A percentile compares a stretch with the other conserved stretches of the same genome.
Evolutionary conservation across 2,888 invertebrate genomes (phyloP).

Genomic region (Acleris sparsana): DNA sequence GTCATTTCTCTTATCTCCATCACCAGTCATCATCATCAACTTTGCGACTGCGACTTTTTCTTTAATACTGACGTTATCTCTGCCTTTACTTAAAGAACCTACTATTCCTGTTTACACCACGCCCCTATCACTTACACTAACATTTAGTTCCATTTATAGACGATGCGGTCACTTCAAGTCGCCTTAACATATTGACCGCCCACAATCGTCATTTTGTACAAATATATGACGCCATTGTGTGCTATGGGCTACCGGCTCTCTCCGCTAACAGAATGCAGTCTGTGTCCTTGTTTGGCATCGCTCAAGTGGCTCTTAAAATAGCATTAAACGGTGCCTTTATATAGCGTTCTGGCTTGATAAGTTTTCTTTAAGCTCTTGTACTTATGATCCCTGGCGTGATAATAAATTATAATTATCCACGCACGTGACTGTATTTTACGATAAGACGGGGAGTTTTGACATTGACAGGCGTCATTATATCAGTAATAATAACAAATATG

Average conservation of each 20-base stretch:
- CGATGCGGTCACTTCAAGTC: conserved; percentile 17
- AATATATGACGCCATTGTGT: too few species aligned
- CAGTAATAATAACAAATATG: too few species aligned
- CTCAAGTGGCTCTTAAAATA: conserved; percentile 27
- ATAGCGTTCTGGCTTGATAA: conserved; percentile 12
- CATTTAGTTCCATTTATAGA: conserved; percentile 23
- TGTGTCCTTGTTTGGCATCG: conserved; percentile 31
- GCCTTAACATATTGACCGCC: not conserved
- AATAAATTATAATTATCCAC: too few species aligned
- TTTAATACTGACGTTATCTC: not conserved
- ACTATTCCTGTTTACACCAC: not conserved
- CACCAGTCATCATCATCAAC: too few species aligned
- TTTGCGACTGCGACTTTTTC: not conserved
- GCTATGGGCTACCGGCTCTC: too few species aligned
- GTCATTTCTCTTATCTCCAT: too few species aligned
- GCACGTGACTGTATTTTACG: too few species aligned
- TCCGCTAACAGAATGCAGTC: conserved; percentile 24
- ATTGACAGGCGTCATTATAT: too few species aligned
- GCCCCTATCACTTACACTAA: conserved; percentile 19
- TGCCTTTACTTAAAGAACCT: not conserved
- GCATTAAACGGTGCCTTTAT: conserved; percentile 31
- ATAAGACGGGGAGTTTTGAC: too few species aligned
- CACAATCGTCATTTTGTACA: too few species aligned
- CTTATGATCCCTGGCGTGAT: not conserved
- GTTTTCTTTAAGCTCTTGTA: conserved; percentile 9